A percentile compares a stretch with the other conserved stretches of the same genome.
Evolutionary conservation across 2,888 invertebrate genomes (phyloP).

Genomic region (Psylliodes chrysocephalus): DNA sequence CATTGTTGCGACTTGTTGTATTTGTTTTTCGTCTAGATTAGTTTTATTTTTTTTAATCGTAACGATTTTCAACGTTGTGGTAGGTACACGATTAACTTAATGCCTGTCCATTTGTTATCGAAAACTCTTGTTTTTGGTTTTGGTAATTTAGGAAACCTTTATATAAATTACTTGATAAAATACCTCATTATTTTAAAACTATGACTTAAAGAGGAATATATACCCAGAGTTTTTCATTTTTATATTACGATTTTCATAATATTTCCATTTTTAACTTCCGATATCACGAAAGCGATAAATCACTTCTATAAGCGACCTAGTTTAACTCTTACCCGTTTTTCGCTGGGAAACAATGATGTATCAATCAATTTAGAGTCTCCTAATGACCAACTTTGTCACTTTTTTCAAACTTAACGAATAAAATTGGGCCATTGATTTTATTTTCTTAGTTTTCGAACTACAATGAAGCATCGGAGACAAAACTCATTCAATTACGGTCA

Average conservation of each 20-base stretch:
- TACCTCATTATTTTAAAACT: background rate
- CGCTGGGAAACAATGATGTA: conserved; percentile 2
- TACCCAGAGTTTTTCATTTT: too few species aligned
- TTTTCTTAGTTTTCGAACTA: background rate
- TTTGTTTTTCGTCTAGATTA: conserved; percentile 6
- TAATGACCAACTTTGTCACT: background rate
- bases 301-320: background rate
- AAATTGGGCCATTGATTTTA: conserved; percentile 3
- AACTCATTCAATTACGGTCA: conserved; percentile 11
- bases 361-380: conserved; percentile 8
- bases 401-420: conserved; percentile 3
- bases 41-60: background rate
- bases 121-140: background rate
- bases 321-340: background rate
- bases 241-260: too few species aligned
- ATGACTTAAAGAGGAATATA: too few species aligned
- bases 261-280: background rate
- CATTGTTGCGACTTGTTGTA: conserved; percentile 10
- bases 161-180: background rate
- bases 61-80: background rate
- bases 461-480: background rate
- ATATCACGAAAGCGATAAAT: background rate
- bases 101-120: background rate
- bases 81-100: background rate
- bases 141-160: background rate